Evolutionary conservation across 1,140 invertebrate genomes (phyloP), one percentile per base, ranked within the genome.

Genomic region (Saccostrea glomerata): DNA sequence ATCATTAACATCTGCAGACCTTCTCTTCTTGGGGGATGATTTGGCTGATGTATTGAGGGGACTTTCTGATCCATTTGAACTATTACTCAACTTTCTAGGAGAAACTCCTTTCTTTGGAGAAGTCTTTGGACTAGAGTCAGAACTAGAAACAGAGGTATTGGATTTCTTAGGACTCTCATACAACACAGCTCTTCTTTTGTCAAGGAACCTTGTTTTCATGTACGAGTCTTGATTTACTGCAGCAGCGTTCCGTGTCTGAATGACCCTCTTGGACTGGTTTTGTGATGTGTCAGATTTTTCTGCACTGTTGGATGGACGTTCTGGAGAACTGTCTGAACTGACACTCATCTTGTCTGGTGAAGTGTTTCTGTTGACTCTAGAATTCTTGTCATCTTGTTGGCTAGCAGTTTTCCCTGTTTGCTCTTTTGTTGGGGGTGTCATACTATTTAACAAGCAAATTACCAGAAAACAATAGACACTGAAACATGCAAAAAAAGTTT

Each of bases 191-290:
- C 89, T 56, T 23, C 89, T 47, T 83, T 89, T 87, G 23, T 89
- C 89, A 85, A 85, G 70, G 60, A 89, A 89, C 17, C 89, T 30
- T 58, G 89, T 89, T 56, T 66, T 87, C 56, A 87, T 87, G 12
- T 87, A 87, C 20, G 89, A 54, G 25, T 87, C 86, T 47, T 87
- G 60, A 7, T 73, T 56, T 82, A 58, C 30, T 12, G 66, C 86
- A n/a, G 86, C 36, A 17, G 89, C 77, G 7, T 85, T 47, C 70
- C 87, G 60, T 5, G 87, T 90, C 20, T 60, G 82, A 7, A 90
- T 86, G 47, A 86, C 56, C 60, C 73, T 77, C 73, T 85, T 36
- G 40, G 85, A 47, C 47, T 66, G 15, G 11, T 12, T 36, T 85
- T 23, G 23, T 58, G 55, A 17, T 56, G 54, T 60, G 11, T 85